phyloP scores from a whole-genome alignment of 2,888 invertebrate species.

The Magallana nippona region DNA sequence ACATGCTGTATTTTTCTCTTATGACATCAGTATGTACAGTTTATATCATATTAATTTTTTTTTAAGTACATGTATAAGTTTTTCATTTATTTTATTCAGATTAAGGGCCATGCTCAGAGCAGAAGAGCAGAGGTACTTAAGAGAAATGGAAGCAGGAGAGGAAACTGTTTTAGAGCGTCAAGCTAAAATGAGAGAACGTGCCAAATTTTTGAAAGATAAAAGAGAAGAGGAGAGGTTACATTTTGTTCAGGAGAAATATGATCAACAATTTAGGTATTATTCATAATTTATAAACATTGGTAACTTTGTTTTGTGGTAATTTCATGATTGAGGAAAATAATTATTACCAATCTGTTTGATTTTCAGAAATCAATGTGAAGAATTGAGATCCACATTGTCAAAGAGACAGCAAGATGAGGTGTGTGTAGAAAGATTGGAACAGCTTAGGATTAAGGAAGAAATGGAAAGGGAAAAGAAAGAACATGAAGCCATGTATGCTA shows the following conservation, averaged over 20 bases:
- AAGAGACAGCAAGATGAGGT: conserved; percentile 77
- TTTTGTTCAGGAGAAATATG: conserved; percentile 78
- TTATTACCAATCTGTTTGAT: not conserved
- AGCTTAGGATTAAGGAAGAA: conserved; percentile 69
- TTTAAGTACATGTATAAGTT: not conserved
- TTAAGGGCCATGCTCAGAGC: conserved; percentile 69
- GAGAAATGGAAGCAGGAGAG: conserved; percentile 76
- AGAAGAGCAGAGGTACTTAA: conserved; percentile 73
- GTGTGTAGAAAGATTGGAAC: conserved; percentile 75
- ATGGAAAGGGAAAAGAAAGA: conserved; percentile 64
- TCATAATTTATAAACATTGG: no score
- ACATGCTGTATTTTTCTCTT: not conserved
- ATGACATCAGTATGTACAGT: not conserved
- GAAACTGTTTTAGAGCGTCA: conserved; percentile 78
- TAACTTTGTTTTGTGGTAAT: not conserved
- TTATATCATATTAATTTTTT: not conserved
- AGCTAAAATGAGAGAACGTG: conserved; percentile 78
- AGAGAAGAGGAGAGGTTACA: conserved; percentile 76
- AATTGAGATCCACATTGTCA: conserved; percentile 76
- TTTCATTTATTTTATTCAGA: conserved; percentile 55
- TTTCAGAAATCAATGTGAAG: conserved; percentile 78
- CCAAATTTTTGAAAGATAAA: conserved; percentile 76
- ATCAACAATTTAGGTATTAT: conserved; percentile 78
- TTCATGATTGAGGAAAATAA: not conserved
- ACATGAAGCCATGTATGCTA: conserved; percentile 77